Evolutionary conservation across 2,113 vertebrate genomes (phyloP), one percentile per base, ranked within the genome.

Genomic region (Hirundichthys speculiger): DNA sequence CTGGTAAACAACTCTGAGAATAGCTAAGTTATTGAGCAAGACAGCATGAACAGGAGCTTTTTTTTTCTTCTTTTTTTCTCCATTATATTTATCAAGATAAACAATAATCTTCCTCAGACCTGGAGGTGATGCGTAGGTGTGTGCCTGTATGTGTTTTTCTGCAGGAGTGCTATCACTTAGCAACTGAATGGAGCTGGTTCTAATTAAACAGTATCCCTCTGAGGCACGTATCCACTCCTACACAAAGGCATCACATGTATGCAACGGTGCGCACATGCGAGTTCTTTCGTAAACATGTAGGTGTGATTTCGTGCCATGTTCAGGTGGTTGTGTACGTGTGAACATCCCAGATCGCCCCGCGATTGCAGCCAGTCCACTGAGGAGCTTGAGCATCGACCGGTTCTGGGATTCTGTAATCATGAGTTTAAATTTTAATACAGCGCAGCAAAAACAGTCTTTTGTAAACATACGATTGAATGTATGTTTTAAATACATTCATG

Each of bases 191-290:
- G 86, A 86, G 75, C 80, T 73, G 82, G 64, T 82, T 74, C 72
- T 90, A 90, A 91, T 91, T 75, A 92, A 88, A 87, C 81, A 73
- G 56, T 62, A 69, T 90, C 80, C 89, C 88, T 86, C 70, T 39
- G 88, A 84, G 88, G 83, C 82, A 64, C 60, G 41, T 18, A 64
- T 13, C 40, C 68, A 79, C 86, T 79, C 90, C 87, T 80, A 88
- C 88, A 79, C 79, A 40, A 34, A 72, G 53, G 76, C 81, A 67
- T 42, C 53, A 65, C 80, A 85, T 76, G 49, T 52, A 58, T 43
- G 41, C 70, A 27, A 45, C 40, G 55, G 40, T 69, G 21, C 52
- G 43, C 63, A 43, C 27, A 2, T 82, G 79, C 60, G 76, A 77
- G 13, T 42, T 50, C 38, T 54, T 67, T 22, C 4, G 25, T 16